Percentiles rank a stretch among this genome's conserved stretches.
Conservation (phyloP, 2,797 vertebrate species). For the Clarias laeviceps region DNA sequence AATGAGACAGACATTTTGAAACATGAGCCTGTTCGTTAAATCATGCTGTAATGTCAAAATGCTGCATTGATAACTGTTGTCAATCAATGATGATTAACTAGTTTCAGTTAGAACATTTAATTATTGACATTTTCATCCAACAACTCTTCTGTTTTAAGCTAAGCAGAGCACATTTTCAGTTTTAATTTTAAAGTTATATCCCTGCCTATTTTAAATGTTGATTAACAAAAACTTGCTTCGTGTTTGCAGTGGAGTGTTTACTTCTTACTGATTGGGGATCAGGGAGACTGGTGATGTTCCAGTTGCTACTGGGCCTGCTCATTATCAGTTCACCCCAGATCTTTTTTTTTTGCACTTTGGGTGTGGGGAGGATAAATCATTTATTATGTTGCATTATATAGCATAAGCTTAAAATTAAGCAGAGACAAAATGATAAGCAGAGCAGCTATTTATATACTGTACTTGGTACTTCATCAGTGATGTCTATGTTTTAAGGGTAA, state of each 20-base stretch:
- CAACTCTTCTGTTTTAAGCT: neutral
- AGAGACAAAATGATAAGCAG: conserved; percentile 5
- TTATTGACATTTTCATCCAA: neutral
- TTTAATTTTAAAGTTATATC: conserved; percentile 46
- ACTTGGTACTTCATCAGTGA: neutral
- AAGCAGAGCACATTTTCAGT: conserved; percentile 27
- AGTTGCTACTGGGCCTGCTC: conserved; percentile 54
- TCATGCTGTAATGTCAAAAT: neutral
- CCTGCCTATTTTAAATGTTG: conserved; percentile 51
- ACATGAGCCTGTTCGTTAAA: neutral
- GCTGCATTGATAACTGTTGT: neutral
- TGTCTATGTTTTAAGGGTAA: neutral
- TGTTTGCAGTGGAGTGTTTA: conserved; percentile 53
- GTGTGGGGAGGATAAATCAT: conserved; percentile 36
- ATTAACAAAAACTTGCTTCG: conserved; percentile 55
- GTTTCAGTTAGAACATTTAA: neutral
- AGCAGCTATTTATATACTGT: conserved; percentile 6
- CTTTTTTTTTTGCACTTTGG: conserved; percentile 33
- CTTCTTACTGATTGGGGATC: conserved; percentile 55
- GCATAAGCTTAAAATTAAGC: conserved; percentile 16
- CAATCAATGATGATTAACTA: neutral
- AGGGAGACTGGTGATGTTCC: conserved; percentile 53
- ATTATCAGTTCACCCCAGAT: conserved; percentile 59
- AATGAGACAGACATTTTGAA: neutral
- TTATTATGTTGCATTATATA: conserved; percentile 21